phyloP scores from a whole-genome alignment of 1,140 invertebrate genomes.

The Megathymus violae region DNA sequence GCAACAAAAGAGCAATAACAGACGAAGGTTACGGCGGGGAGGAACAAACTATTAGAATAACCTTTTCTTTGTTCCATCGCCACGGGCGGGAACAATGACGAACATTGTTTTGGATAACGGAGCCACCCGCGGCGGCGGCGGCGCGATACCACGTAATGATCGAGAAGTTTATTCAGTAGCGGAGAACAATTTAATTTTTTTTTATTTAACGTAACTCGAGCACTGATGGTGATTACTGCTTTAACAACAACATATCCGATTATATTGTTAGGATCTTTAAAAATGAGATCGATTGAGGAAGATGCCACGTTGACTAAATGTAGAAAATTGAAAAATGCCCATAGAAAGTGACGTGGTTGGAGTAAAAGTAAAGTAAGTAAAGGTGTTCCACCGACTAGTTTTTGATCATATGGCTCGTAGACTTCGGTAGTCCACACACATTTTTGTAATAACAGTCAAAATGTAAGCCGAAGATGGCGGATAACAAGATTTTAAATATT shows the following conservation, averaged over 20 bases:
- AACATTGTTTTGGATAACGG: slow-evolving; percentile 35
- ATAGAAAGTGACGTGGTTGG: slow-evolving; percentile 2
- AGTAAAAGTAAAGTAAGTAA: too few species aligned
- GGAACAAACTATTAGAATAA: slow-evolving; percentile 27
- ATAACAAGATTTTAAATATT: slow-evolving; percentile 26
- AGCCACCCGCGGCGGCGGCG: slow-evolving; percentile 17
- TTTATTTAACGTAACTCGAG: slow-evolving; percentile 8
- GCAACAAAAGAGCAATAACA: slow-evolving; percentile 21
- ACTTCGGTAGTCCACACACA: slow-evolving; percentile 5
- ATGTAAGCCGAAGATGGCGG: slow-evolving; percentile 11
- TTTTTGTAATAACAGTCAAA: slow-evolving; percentile 17
- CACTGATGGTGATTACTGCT: slow-evolving; percentile 20
- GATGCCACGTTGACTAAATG: too few species aligned
- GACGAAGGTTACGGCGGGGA: slow-evolving; percentile 15
- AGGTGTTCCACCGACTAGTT: too few species aligned
- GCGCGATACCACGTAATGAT: slow-evolving; percentile 27
- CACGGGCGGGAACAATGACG: slow-evolving; percentile 15
- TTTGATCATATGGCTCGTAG: slow-evolving; percentile 16
- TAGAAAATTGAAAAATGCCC: background rate
- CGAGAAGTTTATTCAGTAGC: slow-evolving; percentile 32
- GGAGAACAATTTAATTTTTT: slow-evolving; percentile 23
- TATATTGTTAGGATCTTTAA: too few species aligned
- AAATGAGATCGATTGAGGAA: too few species aligned
- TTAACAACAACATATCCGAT: too few species aligned
- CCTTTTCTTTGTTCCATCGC: slow-evolving; percentile 30